Conservation (phyloP, 1,140 invertebrate genomes). For the Zaprionus nigranus region DNA sequence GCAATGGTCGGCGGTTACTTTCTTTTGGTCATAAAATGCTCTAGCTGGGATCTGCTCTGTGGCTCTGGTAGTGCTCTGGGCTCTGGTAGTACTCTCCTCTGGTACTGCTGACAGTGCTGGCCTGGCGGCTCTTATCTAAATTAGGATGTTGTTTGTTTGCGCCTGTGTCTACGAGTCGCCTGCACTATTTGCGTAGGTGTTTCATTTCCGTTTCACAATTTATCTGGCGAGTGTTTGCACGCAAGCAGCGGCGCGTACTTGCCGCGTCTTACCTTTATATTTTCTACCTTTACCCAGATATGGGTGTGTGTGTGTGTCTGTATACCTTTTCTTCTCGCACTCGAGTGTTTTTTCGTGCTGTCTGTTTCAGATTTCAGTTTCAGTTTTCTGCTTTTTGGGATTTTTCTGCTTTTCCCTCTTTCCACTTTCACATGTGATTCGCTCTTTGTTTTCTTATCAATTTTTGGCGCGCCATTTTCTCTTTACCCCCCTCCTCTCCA, state of each 20-base stretch:
- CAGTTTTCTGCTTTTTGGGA: constrained; percentile 11
- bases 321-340: neutral
- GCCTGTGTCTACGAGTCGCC: constrained; percentile 74
- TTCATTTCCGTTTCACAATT: constrained; percentile 83
- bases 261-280: constrained; percentile 58
- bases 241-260: constrained; percentile 45
- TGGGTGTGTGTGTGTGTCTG: neutral
- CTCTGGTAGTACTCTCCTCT: constrained; percentile 5
- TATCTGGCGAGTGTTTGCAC: constrained; percentile 72
- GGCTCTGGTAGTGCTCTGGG: constrained; percentile 6
- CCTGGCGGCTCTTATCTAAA: constrained; percentile 78
- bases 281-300: constrained; percentile 17
- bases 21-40: constrained; percentile 66
- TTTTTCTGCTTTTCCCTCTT: constrained; percentile 45
- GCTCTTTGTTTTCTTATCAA: constrained; percentile 67
- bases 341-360: neutral
- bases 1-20: constrained; percentile 65
- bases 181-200: constrained; percentile 83
- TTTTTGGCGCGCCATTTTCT: constrained; percentile 42
- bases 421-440: constrained; percentile 74
- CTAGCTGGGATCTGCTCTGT: neutral
- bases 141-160: constrained; percentile 82
- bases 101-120: constrained; percentile 16
- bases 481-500: neutral
- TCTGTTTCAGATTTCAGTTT: constrained; percentile 5